Base-by-base conservation (phyloP, 1,140 invertebrate genomes). In the Tenebrio molitor region DNA sequence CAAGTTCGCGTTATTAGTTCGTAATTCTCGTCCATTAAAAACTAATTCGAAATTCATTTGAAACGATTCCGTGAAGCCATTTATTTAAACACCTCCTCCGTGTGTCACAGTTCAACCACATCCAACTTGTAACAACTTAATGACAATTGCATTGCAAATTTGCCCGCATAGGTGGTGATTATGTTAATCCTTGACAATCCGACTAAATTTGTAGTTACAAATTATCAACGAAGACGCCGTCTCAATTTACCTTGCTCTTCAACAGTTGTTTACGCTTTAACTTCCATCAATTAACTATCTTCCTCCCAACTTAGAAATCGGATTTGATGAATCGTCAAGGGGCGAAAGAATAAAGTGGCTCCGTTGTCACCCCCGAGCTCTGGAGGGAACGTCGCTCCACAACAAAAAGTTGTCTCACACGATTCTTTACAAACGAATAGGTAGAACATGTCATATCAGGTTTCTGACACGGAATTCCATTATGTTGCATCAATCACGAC, bases 401-500 rank as follows among this genome's bases (percentile, higher is more conserved):
- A 12, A 39, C 36, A 39, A 53, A 33, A 34, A 58, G 21, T 12
- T 29, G 23, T 25, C 50, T 25, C 23, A 3, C 14, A 58, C 12
- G 50, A 29, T 58, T 58, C 50, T 58, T 58, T n/a, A 39, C 36
- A 15, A 58, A 15, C 10, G 2, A 15, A 25, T 25, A 29, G 50
- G 21, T 58, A 58, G 21, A 53, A 21, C 46, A 23, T 34, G 23
- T 58, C 8, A 58, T 58, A 58, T 58, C 50, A 58, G 12, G 50
- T 58, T 58, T 29, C 50, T 58, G 12, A 58, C 50, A 29, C 1
- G 21, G 50, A 29, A 58, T 58, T 58, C n/a, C 3, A 29, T 23
- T 29, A 58, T n/a, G 7, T 4, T 29, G 23, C 50, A 58, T 58
- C 50, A 58, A 58, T 58, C 50, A 58, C 50, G 21, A 29, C 50